Evolutionary conservation across 2,888 invertebrate species (phyloP).

Genomic region (Cybosia mesomella): DNA sequence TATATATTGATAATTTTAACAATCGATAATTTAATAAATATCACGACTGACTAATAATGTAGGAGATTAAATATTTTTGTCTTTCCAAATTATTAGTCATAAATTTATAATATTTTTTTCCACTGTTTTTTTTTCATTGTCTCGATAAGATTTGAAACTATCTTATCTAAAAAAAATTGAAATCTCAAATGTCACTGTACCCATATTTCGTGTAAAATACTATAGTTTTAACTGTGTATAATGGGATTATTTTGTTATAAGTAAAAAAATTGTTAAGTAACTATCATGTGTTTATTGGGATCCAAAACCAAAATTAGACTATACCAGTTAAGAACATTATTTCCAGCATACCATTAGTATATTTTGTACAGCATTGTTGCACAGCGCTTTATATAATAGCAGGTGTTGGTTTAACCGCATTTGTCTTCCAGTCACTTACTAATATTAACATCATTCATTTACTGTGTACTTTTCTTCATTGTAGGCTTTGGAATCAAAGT

Average conservation of each 20-base stretch:
- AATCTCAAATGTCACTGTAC: slow-evolving; percentile 2
- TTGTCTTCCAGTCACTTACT: slow-evolving; percentile 71
- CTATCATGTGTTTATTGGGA: background rate
- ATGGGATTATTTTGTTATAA: background rate
- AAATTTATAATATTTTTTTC: no score
- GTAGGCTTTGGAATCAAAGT: slow-evolving; percentile 90
- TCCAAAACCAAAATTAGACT: background rate
- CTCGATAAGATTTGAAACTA: background rate
- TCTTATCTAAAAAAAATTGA: background rate
- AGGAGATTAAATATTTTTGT: no score
- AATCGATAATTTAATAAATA: no score
- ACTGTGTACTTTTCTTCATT: slow-evolving; percentile 84
- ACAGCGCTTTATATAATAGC: slow-evolving; percentile 40
- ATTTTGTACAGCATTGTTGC: slow-evolving; percentile 31
- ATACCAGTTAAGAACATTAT: no score
- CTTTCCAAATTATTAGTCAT: no score
- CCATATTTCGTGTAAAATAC: background rate
- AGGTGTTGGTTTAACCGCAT: slow-evolving; percentile 65
- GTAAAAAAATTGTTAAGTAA: background rate
- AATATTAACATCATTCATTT: slow-evolving; percentile 84
- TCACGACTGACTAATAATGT: no score
- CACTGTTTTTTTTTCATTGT: background rate
- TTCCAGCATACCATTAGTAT: slow-evolving; percentile 41
- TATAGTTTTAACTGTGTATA: background rate
- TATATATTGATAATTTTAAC: background rate